A percentile compares a stretch with the other conserved stretches of the same genome.
Conservation (phyloP, 2,113 vertebrate genomes). For the Tragelaphus scriptus region DNA sequence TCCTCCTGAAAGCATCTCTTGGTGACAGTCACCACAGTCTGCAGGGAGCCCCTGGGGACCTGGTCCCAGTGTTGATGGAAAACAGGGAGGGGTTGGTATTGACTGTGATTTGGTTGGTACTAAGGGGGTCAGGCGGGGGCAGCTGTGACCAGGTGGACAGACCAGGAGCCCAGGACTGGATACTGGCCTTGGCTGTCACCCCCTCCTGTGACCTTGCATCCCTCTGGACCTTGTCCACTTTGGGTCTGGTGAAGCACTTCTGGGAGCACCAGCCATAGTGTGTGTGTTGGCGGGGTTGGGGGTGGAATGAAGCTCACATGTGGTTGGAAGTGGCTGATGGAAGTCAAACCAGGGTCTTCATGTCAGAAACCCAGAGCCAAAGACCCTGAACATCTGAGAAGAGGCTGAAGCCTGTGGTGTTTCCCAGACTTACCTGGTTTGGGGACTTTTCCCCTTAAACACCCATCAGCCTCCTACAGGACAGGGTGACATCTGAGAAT, state of each 20-base stretch:
- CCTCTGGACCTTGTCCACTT: not conserved
- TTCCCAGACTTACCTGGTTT: not conserved
- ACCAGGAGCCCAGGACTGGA: not conserved
- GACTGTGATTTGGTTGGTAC: not conserved
- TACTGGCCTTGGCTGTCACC: not conserved
- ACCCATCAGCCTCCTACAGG: not conserved
- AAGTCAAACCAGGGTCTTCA: not conserved
- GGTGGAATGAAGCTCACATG: rapidly evolving
- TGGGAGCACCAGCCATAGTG: rapidly evolving
- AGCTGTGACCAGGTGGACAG: not conserved
- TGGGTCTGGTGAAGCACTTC: not conserved
- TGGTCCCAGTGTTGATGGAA: not conserved
- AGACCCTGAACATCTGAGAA: no score
- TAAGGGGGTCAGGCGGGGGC: rapidly evolving
- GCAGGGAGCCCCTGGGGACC: not conserved
- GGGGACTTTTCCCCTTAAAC: not conserved
- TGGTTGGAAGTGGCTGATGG: not conserved
- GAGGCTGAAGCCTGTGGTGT: not conserved
- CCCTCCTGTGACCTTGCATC: no score
- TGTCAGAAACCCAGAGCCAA: not conserved
- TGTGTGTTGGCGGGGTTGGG: rapidly evolving
- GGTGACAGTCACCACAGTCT: not conserved
- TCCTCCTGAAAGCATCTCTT: no score
- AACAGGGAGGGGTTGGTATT: no score
- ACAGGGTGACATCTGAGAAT: rapidly evolving